Evolutionary conservation across 1,140 invertebrate species (phyloP).

Genomic region (Nasonia giraulti): DNA sequence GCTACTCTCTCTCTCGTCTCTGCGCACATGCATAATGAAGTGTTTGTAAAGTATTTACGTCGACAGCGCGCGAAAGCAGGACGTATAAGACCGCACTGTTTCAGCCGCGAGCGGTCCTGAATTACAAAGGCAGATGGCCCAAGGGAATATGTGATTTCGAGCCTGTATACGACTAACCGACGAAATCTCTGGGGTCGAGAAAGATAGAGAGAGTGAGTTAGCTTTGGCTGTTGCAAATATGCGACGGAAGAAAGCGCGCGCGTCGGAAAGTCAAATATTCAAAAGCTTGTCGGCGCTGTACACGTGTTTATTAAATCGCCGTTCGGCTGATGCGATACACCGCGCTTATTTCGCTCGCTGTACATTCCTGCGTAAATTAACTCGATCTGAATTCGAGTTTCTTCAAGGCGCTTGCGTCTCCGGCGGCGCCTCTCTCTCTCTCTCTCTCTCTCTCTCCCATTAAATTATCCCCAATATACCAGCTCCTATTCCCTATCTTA

Average conservation of each 20-base stretch:
- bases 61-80: not conserved
- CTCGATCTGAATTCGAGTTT: no score
- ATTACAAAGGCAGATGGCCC: slow-evolving; percentile 25
- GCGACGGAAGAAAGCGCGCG: no score
- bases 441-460: no score
- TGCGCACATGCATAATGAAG: not conserved
- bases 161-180: not conserved
- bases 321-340: no score
- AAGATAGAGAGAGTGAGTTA: not conserved
- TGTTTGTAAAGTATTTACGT: slow-evolving; percentile 15
- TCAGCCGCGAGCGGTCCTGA: not conserved
- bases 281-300: no score
- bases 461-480: not conserved
- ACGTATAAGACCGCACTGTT: not conserved
- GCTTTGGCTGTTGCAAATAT: not conserved
- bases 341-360: no score
- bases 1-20: not conserved
- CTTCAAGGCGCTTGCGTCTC: no score
- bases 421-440: no score
- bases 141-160: slow-evolving; percentile 23
- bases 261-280: no score
- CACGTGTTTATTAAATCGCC: no score
- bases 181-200: not conserved
- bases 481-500: not conserved
- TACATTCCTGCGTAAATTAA: no score